Base-by-base conservation (phyloP, 1,140 invertebrate genomes). In the Orius insidiosus region DNA sequence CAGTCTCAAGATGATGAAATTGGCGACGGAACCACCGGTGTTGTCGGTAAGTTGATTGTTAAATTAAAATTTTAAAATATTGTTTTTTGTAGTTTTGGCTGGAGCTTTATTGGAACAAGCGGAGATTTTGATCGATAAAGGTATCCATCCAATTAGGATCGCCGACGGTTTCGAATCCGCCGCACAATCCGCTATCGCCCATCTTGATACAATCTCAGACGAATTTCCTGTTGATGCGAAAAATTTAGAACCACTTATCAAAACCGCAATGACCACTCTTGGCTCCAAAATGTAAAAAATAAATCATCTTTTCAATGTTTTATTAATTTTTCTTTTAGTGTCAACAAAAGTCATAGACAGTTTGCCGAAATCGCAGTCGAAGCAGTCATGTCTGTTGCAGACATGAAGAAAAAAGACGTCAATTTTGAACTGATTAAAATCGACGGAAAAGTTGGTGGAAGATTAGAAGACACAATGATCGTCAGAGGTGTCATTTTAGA, bases 1-100 rank as follows among this genome's bases (percentile, higher is more conserved):
- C 92, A 98, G 63, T 97, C 93, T 47, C 95, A 99, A 63, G 96
- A 99, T 67, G 92, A 98, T 69, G 96, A 99, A 70, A 98, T 98
- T 60, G 95, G 96, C 15, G 96, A 99, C 72, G 96, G 96, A 34
- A 99, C 96, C 9, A 99, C 96, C 45, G 95, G 95, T 16, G 96
- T 99, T 58, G 95, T 99, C 47, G 87, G 75, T 78, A 57, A 54
- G 63, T 58, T 19, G 37, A 42, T 1, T n/a, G n/a, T 30, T 31
- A n/a, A 8, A 30, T 38, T 13, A 44, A 31, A 38, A 43, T 45
- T 38, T 46, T 52, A 41, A n/a, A n/a, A n/a, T n/a, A n/a, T n/a
- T 10, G 50, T 53, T 52, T 52, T 50, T 61, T 63, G 44, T 57
- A 67, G 82, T 89, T 2, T 58, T 89, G 30, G 81, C 81, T 56